Percentiles rank a stretch among this genome's conserved stretches.
phyloP scores from a whole-genome alignment of 1,140 invertebrate species.

The Nasonia vitripennis region DNA sequence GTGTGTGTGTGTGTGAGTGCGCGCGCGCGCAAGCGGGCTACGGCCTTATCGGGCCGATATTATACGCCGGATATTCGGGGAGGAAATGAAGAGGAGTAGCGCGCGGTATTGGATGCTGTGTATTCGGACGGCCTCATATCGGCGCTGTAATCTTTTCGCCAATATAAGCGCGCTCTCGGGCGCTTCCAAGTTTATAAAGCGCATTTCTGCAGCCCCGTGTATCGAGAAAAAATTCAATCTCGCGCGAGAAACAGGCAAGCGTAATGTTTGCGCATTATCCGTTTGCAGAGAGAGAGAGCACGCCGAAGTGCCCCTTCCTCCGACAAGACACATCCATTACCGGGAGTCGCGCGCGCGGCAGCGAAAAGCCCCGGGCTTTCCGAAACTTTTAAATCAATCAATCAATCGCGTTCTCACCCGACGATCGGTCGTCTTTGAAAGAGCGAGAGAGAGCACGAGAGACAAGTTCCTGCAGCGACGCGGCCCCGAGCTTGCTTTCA shows the following conservation, averaged over 20 bases:
- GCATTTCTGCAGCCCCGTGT: background rate
- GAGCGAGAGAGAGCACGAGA: constrained; percentile 16
- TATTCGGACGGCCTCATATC: background rate
- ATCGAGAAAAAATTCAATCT: background rate
- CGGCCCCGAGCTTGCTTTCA: constrained; percentile 36
- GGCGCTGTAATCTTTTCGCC: background rate
- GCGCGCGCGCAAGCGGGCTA: too few species aligned
- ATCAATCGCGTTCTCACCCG: constrained; percentile 54
- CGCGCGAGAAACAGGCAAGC: background rate
- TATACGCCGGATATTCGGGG: background rate
- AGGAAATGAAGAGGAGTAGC: background rate
- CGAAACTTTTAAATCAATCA: constrained; percentile 61
- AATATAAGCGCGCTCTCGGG: background rate
- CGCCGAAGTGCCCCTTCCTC: background rate
- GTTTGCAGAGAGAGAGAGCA: background rate
- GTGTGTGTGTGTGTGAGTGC: too few species aligned
- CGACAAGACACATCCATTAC: constrained; percentile 48
- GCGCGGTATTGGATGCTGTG: background rate
- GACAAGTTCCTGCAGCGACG: constrained; percentile 54
- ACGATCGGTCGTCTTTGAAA: constrained; percentile 46
- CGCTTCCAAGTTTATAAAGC: too few species aligned
- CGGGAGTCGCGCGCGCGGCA: background rate
- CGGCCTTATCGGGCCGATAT: background rate
- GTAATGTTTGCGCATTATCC: constrained; percentile 36
- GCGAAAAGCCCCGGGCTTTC: constrained; percentile 31